Conservation (phyloP, 2,888 invertebrate species). For the Trissolcus japonicus region DNA sequence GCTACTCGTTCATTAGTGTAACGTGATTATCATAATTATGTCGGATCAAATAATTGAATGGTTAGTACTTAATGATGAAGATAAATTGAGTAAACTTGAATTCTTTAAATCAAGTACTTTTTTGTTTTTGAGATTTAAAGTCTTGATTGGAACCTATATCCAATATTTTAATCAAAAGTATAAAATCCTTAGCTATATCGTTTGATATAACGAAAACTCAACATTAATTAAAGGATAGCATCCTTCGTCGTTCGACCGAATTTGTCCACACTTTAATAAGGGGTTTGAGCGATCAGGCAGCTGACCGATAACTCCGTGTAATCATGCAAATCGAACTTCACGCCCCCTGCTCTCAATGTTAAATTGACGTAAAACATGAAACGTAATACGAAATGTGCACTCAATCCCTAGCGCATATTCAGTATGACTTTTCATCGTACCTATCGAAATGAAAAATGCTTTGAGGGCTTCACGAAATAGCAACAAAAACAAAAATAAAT, state of each 20-base stretch:
- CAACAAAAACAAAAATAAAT: conserved; percentile 56
- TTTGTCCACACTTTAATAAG: conserved; percentile 58
- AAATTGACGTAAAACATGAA: conserved; percentile 22
- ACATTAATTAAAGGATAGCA: conserved; percentile 33
- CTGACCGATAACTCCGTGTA: conserved; percentile 60
- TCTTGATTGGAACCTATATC: too few species aligned
- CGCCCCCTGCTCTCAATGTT: conserved; percentile 11
- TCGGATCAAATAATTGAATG: conserved; percentile 7
- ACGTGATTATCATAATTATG: conserved; percentile 17
- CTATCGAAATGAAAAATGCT: conserved; percentile 41
- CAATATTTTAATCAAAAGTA: too few species aligned
- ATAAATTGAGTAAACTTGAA: too few species aligned
- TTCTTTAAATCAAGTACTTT: too few species aligned
- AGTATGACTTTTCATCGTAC: conserved; percentile 16
- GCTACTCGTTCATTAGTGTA: conserved; percentile 6
- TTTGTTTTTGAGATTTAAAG: too few species aligned
- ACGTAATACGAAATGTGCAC: conserved; percentile 15
- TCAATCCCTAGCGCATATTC: conserved; percentile 25
- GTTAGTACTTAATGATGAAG: conserved; percentile 5
- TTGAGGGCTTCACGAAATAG: conserved; percentile 43
- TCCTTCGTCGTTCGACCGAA: conserved; percentile 39
- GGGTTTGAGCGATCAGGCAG: conserved; percentile 59
- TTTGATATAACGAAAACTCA: conserved; percentile 26
- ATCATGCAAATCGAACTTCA: conserved; percentile 61
- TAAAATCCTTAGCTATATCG: background rate